phyloP scores from a whole-genome alignment of 2,888 invertebrate species.

The Acrobeloides nanus region DNA sequence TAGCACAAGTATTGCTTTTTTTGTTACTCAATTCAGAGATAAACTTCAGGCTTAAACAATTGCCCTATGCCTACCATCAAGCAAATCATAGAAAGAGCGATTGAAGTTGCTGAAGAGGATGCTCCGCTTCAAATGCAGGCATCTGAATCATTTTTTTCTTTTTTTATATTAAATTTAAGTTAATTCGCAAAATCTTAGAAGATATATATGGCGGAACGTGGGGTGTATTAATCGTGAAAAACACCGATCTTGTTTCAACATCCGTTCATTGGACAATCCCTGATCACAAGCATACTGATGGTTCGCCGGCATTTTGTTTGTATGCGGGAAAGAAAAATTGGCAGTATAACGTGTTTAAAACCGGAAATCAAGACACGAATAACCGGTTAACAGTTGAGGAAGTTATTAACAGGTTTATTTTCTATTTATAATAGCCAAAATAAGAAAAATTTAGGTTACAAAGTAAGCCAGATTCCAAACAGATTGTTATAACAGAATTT shows the following conservation, averaged over 20 bases:
- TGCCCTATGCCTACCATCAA: slow-evolving; percentile 44
- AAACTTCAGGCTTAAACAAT: slow-evolving; percentile 43
- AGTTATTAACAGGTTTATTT: slow-evolving; percentile 28
- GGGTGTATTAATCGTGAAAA: slow-evolving; percentile 49
- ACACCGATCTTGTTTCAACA: slow-evolving; percentile 40
- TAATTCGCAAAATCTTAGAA: slow-evolving; percentile 50
- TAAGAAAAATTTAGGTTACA: no score
- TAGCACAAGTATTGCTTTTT: no score
- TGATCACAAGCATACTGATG: slow-evolving; percentile 45
- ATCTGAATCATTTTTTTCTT: not conserved
- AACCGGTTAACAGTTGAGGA: slow-evolving; percentile 47
- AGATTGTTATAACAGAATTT: no score
- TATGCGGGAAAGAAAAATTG: slow-evolving; percentile 33
- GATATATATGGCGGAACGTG: slow-evolving; percentile 52
- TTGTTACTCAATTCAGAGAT: no score
- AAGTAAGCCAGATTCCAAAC: no score
- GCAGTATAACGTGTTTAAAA: slow-evolving; percentile 53
- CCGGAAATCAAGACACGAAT: slow-evolving; percentile 41
- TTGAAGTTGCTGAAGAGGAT: slow-evolving; percentile 20
- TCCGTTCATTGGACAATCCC: slow-evolving; percentile 53
- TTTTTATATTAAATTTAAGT: slow-evolving; percentile 17
- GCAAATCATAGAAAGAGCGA: slow-evolving; percentile 39
- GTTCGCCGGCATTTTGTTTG: slow-evolving; percentile 48
- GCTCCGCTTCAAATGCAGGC: slow-evolving; percentile 29
- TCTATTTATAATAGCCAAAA: no score